These are phyloP conservation scores for Vollenhovia emeryi DNA, from an alignment of 1,140 invertebrate genomes.

Conservation along the genomic window DNA sequence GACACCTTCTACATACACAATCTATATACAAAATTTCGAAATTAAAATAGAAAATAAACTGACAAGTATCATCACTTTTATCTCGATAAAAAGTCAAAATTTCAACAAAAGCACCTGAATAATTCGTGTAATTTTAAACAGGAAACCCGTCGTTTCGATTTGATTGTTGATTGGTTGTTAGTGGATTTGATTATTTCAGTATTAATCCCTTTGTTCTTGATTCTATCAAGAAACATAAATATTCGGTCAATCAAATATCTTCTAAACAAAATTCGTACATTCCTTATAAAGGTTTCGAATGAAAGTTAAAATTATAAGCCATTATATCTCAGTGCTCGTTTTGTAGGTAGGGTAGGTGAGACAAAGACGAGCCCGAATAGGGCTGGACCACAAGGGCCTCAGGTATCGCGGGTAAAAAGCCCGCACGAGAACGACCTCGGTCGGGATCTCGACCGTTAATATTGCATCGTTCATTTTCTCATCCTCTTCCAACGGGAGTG, in stretches of 20 bases:
- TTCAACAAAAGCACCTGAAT: too few relatives aligned
- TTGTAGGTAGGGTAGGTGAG: neutral
- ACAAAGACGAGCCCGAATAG: slow-evolving; percentile 38
- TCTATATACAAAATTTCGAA: too few relatives aligned
- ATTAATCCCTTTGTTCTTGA: neutral
- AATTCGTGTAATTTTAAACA: too few relatives aligned
- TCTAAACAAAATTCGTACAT: neutral
- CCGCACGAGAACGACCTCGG: slow-evolving; percentile 9
- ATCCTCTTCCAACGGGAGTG: neutral
- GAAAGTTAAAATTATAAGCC: neutral
- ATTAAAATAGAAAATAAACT: too few relatives aligned
- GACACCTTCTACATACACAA: too few relatives aligned
- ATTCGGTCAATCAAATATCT: neutral
- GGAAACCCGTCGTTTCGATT: too few relatives aligned
- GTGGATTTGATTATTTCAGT: too few relatives aligned
- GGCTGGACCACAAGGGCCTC: slow-evolving; percentile 5
- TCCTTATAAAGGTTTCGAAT: neutral
- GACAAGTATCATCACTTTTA: too few relatives aligned
- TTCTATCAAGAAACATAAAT: neutral
- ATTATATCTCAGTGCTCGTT: neutral
- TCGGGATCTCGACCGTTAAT: slow-evolving; percentile 17
- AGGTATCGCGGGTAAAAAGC: slow-evolving; percentile 35
- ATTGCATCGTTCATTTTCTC: slow-evolving; percentile 38
- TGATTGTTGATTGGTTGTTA: too few relatives aligned
- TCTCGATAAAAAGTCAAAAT: too few relatives aligned